A percentile compares a stretch with the other conserved stretches of the same genome.
These are phyloP conservation scores for Enteromius unitaeniatus DNA, from an alignment of 2,797 vertebrate species.

Conservation along the genomic window DNA sequence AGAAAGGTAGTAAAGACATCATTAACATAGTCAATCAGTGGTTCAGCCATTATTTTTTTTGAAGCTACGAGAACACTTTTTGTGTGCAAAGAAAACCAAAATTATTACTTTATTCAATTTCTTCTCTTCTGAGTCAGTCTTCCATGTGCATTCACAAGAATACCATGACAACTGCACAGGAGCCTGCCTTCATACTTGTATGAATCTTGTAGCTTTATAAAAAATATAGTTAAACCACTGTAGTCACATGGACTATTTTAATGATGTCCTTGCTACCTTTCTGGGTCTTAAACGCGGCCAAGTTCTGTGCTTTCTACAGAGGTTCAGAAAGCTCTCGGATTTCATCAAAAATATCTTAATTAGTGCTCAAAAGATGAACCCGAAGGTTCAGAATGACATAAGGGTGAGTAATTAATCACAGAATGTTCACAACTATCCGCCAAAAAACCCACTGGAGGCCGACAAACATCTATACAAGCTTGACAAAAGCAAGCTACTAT, in stretches of 20 bases:
- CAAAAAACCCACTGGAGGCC: neutral
- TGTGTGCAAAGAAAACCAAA: neutral
- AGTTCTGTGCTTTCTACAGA: too few species aligned
- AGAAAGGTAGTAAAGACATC: neutral
- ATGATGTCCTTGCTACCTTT: too few species aligned
- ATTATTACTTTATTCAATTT: neutral
- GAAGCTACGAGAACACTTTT: neutral
- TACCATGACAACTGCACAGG: neutral
- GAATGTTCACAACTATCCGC: neutral
- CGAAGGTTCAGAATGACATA: neutral
- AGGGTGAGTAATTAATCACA: neutral
- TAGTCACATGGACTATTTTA: neutral
- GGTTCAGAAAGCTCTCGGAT: neutral
- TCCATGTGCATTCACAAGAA: neutral
- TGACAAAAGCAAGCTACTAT: neutral
- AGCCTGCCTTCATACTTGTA: neutral
- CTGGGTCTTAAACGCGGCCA: neutral
- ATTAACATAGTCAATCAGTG: neutral
- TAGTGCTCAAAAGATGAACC: neutral
- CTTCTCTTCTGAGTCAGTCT: neutral
- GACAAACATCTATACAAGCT: neutral
- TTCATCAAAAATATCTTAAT: neutral
- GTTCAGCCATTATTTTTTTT: neutral
- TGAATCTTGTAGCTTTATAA: neutral
- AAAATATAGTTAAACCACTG: neutral